Evolutionary conservation across 1,140 invertebrate genomes (phyloP), one percentile per base, ranked within the genome.

Genomic region (Lordiphosa collinella): DNA sequence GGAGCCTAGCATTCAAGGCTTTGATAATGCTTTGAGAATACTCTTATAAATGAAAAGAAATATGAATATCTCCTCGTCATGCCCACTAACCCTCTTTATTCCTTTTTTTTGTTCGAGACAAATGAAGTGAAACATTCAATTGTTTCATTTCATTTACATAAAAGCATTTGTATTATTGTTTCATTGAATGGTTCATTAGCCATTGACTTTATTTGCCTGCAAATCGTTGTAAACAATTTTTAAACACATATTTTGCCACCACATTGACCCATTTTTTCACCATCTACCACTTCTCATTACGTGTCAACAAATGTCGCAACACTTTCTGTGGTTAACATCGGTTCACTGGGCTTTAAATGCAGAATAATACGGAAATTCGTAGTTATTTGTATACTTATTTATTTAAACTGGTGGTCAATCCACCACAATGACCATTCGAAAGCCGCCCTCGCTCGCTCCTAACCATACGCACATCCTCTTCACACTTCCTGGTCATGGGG

Each of bases 181-280:
- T 38, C 46, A 51, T 47, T 66, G 12, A 52, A 44, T 59, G 48
- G 22, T 31, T 67, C 48, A 67, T 68, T 68, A 48, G 36, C 16
- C 32, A 43, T 43, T 31, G 12, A 13, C 47, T 51, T 46, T 6
- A 46, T 37, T 53, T 18, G n/a, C 9, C 29, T 38, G 18, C n/a
- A 12, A 25, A 61, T 35, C 32, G 14, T 38, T 12, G 13, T 9
- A 18, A 61, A 43, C 40, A 25, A 16, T 18, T 14, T 32, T 37
- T 11, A 43, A 25, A 47, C 10, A 18, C 9, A 10, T 47, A 16
- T 36, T 29, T 8, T 14, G 29, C 10, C 32, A 25, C 10, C 14
- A 13, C 18, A 12, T 22, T 40, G 13, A 46, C 6, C 8, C 41
- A 44, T 7, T 37, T 55, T 55, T 40, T 7, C 3, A 6, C 4